Evolutionary conservation across 2,113 vertebrate species (phyloP).

Genomic region (Cynoglossus semilaevis): DNA sequence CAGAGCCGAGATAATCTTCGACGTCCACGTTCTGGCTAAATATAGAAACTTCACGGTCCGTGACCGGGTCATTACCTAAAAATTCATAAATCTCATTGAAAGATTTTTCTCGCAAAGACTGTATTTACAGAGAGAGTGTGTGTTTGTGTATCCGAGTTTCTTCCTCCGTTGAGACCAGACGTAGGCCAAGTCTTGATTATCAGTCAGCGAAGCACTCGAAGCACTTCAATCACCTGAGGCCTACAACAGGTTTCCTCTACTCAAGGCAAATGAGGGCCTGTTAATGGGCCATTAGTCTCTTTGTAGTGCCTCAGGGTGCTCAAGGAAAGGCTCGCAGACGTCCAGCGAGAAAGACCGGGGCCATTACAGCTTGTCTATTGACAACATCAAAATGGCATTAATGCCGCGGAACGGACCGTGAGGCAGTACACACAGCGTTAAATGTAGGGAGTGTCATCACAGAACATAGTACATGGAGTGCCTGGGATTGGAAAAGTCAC

Average conservation of each 20-base stretch:
- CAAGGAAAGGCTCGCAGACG: not conserved
- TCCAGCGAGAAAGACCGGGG: slow-evolving; percentile 7
- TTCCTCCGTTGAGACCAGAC: too few relatives aligned
- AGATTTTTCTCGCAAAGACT: too few relatives aligned
- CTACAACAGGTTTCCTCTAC: slow-evolving; percentile 1
- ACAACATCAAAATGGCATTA: not conserved
- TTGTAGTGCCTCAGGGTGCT: slow-evolving; percentile 15
- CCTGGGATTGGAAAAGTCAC: not conserved
- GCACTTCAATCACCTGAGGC: slow-evolving; percentile 22
- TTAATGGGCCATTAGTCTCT: slow-evolving; percentile 31
- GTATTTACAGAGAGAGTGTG: too few relatives aligned
- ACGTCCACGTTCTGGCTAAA: slow-evolving; percentile 51
- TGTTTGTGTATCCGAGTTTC: not conserved
- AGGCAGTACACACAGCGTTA: not conserved
- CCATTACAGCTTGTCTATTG: not conserved
- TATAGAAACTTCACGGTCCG: slow-evolving; percentile 31
- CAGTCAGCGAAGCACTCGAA: not conserved
- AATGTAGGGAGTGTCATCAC: not conserved
- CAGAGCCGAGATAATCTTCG: slow-evolving; percentile 47
- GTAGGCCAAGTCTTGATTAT: not conserved
- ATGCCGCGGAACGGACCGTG: not conserved
- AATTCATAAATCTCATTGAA: too few relatives aligned
- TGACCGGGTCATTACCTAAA: slow-evolving; percentile 39
- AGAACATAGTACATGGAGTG: not conserved
- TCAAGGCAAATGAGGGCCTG: slow-evolving; percentile 27